Base-by-base conservation (phyloP, 2,888 invertebrate genomes). In the Anaspis maculata region DNA sequence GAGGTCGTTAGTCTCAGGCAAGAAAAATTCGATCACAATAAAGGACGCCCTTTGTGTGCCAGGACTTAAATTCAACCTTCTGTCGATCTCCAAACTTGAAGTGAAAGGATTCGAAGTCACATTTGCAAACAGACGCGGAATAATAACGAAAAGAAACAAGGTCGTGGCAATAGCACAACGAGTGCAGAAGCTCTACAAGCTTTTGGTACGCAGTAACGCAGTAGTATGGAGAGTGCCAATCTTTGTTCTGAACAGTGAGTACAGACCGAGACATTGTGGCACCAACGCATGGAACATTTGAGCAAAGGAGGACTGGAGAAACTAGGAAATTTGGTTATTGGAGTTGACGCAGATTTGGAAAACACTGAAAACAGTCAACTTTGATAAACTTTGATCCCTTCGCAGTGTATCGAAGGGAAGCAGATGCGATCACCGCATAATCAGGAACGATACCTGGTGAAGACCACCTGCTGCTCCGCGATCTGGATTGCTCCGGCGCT, bases 331-430 rank as follows among this genome's bases (percentile, higher is more conserved):
- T n/a, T n/a, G n/a, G n/a, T n/a, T n/a, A n/a, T n/a, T n/a, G n/a
- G n/a, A n/a, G n/a, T n/a, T n/a, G n/a, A n/a, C n/a, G n/a, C n/a
- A n/a, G n/a, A n/a, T n/a, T n/a, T n/a, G n/a, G n/a, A n/a, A n/a
- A n/a, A n/a, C n/a, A n/a, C n/a, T n/a, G n/a, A n/a, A n/a, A n/a
- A n/a, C n/a, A n/a, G n/a, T n/a, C n/a, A n/a, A n/a, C n/a, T n/a
- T n/a, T n/a, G n/a, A n/a, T n/a, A n/a, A n/a, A n/a, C n/a, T n/a
- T n/a, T n/a, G n/a, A n/a, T n/a, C n/a, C n/a, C n/a, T n/a, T n/a
- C n/a, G n/a, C n/a, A n/a, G n/a, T 61, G 57, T 45, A 50, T 58
- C 34, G 41, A 52, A 37, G 56, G 56, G 10, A 36, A 39, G 16
- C 27, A 57, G 57, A 37, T 42, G 15, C 15, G 12, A 9, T 10